Conservation (phyloP, 2,113 vertebrate species). For the Mesembrinibis cayennensis region DNA sequence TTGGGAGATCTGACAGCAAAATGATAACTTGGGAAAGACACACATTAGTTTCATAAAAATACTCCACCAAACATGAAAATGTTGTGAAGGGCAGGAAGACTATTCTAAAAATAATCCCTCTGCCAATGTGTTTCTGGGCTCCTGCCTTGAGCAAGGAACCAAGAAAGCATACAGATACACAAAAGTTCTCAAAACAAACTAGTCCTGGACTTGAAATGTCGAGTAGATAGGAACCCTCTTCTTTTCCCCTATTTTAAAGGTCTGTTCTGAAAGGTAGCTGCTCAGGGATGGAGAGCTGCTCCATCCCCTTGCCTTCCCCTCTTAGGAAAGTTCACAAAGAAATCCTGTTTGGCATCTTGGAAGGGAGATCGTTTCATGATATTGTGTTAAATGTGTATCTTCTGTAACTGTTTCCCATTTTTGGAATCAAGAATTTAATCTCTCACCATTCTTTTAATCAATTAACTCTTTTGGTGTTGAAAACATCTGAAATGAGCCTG, state of each 20-base stretch:
- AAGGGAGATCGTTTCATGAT: background rate
- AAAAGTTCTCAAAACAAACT: background rate
- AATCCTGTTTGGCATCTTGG: background rate
- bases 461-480: background rate
- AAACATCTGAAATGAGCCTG: background rate
- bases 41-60: background rate
- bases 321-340: background rate
- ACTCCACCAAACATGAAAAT: background rate
- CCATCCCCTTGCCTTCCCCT: background rate
- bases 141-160: background rate
- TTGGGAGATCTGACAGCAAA: slow-evolving; percentile 18
- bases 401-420: background rate
- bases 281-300: background rate
- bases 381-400: background rate
- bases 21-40: background rate
- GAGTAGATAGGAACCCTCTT: background rate
- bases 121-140: background rate
- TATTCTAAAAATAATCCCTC: background rate
- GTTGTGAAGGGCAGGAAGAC: background rate
- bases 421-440: background rate
- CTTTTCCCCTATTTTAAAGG: background rate
- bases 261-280: background rate
- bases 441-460: background rate
- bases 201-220: background rate
- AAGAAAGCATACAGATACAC: background rate